phyloP scores from a whole-genome alignment of 2,888 invertebrate genomes.

The Mylabris sibirica region DNA sequence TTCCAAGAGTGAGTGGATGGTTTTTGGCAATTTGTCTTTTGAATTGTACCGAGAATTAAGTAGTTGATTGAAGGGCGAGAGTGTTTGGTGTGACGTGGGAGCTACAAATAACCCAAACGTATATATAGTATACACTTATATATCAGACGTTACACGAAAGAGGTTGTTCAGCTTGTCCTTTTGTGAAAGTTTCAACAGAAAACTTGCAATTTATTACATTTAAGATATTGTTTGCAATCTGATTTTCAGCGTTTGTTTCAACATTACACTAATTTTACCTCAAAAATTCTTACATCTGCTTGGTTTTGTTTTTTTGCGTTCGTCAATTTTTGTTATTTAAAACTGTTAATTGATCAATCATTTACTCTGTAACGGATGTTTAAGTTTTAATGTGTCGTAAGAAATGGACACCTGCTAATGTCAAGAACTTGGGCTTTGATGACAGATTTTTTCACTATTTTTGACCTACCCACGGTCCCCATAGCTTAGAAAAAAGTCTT shows the following conservation, averaged over 20 bases:
- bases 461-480: conserved; percentile 22
- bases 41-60: conserved; percentile 55
- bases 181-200: conserved; percentile 8
- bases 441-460: conserved; percentile 36
- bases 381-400: conserved; percentile 53
- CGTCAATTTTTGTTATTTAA: background rate
- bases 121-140: conserved; percentile 16
- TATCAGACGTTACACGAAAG: conserved; percentile 11
- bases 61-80: conserved; percentile 58
- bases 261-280: background rate
- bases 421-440: conserved; percentile 28
- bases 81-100: conserved; percentile 57
- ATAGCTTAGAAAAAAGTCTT: conserved; percentile 34
- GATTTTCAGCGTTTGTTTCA: background rate
- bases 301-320: background rate
- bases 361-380: conserved; percentile 49
- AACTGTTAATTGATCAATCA: conserved; percentile 42
- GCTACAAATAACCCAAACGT: conserved; percentile 55
- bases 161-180: conserved; percentile 12
- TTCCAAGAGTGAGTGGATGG: conserved; percentile 51
- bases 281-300: background rate
- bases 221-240: conserved; percentile 12
- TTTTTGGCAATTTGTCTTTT: conserved; percentile 55
- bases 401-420: conserved; percentile 46
- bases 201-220: conserved; percentile 13